Evolutionary conservation across 2,113 vertebrate species (phyloP).

Genomic region (Saccopteryx leptura): DNA sequence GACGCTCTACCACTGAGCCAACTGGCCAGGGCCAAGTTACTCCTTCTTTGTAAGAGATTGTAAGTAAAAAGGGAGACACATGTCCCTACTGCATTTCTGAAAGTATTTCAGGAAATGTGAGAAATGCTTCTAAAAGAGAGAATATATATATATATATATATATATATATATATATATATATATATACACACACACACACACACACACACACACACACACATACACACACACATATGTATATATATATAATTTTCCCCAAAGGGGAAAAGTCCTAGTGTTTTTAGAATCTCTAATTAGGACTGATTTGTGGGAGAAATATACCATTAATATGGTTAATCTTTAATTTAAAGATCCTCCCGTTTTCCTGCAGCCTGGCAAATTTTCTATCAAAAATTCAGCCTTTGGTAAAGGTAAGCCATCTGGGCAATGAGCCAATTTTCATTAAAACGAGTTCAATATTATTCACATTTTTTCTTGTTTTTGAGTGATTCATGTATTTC

Average conservation of each 20-base stretch:
- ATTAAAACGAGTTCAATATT: conserved; percentile 83
- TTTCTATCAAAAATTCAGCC: conserved; percentile 81
- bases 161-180: too few species aligned
- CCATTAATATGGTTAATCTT: conserved; percentile 70
- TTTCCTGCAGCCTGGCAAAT: conserved; percentile 67
- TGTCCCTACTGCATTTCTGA: conserved; percentile 10
- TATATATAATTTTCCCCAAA: neutral
- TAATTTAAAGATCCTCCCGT: conserved; percentile 70
- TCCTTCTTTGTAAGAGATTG: neutral
- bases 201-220: too few species aligned
- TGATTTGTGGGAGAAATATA: conserved; percentile 66
- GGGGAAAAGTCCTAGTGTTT: neutral
- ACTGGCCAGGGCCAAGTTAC: too few species aligned
- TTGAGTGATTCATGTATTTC: conserved; percentile 79
- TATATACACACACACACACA: too few species aligned
- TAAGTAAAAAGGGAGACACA: neutral
- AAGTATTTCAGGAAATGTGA: conserved; percentile 11
- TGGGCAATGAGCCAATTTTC: conserved; percentile 87
- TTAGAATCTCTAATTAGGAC: conserved; percentile 20
- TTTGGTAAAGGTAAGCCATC: conserved; percentile 79
- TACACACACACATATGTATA: too few species aligned
- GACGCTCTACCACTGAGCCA: too few species aligned
- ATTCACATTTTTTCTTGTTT: conserved; percentile 79
- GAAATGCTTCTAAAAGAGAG: conserved; percentile 10
- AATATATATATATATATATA: neutral